These are phyloP conservation scores for Chymomyza costata DNA, from an alignment of 1,140 invertebrate genomes.

Conservation along the genomic window DNA sequence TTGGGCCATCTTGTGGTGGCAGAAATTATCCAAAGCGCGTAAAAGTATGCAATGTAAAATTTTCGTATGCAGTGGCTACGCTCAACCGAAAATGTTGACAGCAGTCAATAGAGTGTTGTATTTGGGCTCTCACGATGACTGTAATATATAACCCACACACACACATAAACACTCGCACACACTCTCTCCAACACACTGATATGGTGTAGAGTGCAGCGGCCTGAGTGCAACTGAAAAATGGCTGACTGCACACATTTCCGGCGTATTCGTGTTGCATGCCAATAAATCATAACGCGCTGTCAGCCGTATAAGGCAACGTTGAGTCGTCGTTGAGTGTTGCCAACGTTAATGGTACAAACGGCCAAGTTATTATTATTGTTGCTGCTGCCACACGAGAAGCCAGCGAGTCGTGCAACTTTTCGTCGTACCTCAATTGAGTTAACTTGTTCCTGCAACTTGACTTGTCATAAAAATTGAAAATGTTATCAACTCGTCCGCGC, in stretches of 20 bases:
- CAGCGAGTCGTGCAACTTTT: background rate
- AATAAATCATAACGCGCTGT: conserved; percentile 64
- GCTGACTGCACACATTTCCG: conserved; percentile 45
- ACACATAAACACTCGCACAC: conserved; percentile 2
- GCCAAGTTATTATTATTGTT: conserved; percentile 58
- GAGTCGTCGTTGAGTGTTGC: conserved; percentile 23
- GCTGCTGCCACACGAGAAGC: conserved; percentile 17
- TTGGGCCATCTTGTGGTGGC: conserved; percentile 4
- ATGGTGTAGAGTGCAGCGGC: too few relatives aligned
- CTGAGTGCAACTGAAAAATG: conserved; percentile 25
- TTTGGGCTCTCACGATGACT: conserved; percentile 11
- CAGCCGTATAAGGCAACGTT: conserved; percentile 14
- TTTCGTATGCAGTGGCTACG: conserved; percentile 18
- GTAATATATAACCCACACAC: background rate
- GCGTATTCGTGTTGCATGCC: conserved; percentile 60
- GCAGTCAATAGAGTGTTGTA: conserved; percentile 15
- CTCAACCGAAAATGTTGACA: conserved; percentile 29
- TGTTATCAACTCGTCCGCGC: conserved; percentile 70
- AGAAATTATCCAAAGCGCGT: conserved; percentile 12
- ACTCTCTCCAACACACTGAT: background rate
- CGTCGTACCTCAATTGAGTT: too few relatives aligned
- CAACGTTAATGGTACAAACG: conserved; percentile 60
- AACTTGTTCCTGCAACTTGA: conserved; percentile 37
- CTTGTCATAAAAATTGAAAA: conserved; percentile 74
- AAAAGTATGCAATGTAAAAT: background rate